Conservation (phyloP, 1,140 invertebrate genomes). For the Pachypeltis micranthus region DNA sequence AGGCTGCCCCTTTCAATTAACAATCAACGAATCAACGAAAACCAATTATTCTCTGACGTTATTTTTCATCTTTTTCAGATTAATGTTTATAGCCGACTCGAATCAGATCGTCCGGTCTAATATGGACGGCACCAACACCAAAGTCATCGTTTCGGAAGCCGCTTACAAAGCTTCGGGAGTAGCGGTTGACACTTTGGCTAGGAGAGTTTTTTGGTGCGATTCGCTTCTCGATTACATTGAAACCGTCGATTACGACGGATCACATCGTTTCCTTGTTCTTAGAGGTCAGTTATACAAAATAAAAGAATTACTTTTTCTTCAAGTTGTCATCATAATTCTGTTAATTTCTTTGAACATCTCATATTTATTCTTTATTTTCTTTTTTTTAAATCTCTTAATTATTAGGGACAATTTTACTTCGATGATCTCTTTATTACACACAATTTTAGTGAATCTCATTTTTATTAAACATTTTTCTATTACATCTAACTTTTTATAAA, state of each 20-base stretch:
- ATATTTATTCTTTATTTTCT: too few species aligned
- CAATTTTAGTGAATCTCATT: too few species aligned
- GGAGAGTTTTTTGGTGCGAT: slow-evolving; percentile 92
- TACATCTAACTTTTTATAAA: too few species aligned
- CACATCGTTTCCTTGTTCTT: slow-evolving; percentile 61
- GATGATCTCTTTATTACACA: too few species aligned
- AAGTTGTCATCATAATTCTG: neutral
- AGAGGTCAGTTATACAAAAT: slow-evolving; percentile 37
- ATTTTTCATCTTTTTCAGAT: slow-evolving; percentile 39
- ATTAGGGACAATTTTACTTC: too few species aligned
- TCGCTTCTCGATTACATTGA: slow-evolving; percentile 93
- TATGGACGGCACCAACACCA: slow-evolving; percentile 77
- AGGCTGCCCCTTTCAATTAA: too few species aligned
- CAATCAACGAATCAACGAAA: too few species aligned
- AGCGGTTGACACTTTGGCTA: slow-evolving; percentile 72
- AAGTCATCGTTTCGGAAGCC: slow-evolving; percentile 75
- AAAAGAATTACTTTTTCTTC: neutral
- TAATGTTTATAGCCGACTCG: slow-evolving; percentile 88
- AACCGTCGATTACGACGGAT: slow-evolving; percentile 88
- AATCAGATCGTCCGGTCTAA: slow-evolving; percentile 76
- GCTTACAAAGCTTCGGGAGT: slow-evolving; percentile 82
- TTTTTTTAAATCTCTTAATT: too few species aligned
- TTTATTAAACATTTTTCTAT: too few species aligned
- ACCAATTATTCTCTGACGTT: too few species aligned
- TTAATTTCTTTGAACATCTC: too few species aligned